Percentiles rank a stretch among this genome's conserved stretches.
phyloP scores from a whole-genome alignment of 2,113 vertebrate genomes.

The Chaetops frenatus region DNA sequence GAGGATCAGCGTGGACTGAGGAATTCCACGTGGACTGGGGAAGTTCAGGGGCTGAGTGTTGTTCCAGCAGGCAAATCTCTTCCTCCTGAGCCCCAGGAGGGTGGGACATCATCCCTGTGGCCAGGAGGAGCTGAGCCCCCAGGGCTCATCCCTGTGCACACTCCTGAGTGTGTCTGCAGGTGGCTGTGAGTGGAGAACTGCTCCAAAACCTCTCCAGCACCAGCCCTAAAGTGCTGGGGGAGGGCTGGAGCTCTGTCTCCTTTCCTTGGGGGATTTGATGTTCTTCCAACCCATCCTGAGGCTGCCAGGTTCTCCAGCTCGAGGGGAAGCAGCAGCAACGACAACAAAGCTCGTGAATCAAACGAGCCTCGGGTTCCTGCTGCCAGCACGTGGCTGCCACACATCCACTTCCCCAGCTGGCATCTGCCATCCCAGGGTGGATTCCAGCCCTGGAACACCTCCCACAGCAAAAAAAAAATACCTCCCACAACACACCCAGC shows the following conservation, averaged over 20 bases:
- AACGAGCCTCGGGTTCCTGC: not conserved
- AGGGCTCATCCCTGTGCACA: not conserved
- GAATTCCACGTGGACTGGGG: too few species aligned
- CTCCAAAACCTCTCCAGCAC: not conserved
- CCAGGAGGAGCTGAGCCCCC: not conserved
- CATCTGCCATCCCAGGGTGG: not conserved
- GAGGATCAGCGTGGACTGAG: too few species aligned
- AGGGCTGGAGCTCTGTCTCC: not conserved
- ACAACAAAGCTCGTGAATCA: not conserved
- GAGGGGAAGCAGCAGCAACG: not conserved
- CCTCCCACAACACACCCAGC: not conserved
- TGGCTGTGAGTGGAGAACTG: not conserved
- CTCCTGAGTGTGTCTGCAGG: not conserved
- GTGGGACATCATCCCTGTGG: not conserved
- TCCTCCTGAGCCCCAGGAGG: too few species aligned
- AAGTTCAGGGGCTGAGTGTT: too few species aligned
- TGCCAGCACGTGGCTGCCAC: not conserved
- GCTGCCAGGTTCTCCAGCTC: slow-evolving; percentile 24
- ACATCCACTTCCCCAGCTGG: not conserved
- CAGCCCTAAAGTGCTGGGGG: not conserved
- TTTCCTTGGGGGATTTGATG: slow-evolving; percentile 35
- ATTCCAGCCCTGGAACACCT: not conserved
- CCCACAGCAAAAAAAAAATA: not conserved
- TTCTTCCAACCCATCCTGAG: not conserved
- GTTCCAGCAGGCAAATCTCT: too few species aligned